Evolutionary conservation across 2,888 invertebrate species (phyloP).

Genomic region (Agonopterix heracliana): DNA sequence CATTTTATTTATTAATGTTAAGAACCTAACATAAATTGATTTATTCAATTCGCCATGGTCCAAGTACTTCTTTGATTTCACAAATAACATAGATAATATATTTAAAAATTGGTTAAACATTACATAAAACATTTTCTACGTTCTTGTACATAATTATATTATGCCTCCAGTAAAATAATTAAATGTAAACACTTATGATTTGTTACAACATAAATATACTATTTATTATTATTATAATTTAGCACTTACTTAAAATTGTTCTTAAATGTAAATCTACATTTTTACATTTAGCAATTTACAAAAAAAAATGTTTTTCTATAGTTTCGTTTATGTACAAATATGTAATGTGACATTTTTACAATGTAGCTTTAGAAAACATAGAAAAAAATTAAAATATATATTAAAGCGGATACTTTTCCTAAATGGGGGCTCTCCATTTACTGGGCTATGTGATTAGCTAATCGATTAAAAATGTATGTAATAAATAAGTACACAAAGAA

Average conservation of each 20-base stretch:
- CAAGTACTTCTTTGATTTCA: conserved; percentile 1
- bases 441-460: conserved; percentile 40
- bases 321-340: not conserved
- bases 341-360: too few relatives aligned
- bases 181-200: not conserved
- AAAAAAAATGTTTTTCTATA: not conserved
- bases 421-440: conserved; percentile 70
- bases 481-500: not conserved
- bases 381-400: not conserved
- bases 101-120: conserved; percentile 6
- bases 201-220: conserved; percentile 4
- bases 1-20: conserved; percentile 29
- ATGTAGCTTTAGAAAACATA: too few relatives aligned
- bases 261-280: not conserved
- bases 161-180: not conserved
- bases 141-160: not conserved
- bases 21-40: conserved; percentile 23
- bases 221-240: not conserved
- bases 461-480: conserved; percentile 24
- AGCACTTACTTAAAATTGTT: not conserved
- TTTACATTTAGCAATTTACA: not conserved
- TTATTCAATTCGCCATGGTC: conserved; percentile 37
- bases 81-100: conserved; percentile 3
- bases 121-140: not conserved
- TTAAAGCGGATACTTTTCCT: conserved; percentile 42